Base-by-base conservation (phyloP, 2,888 invertebrate genomes). In the Chrysomela aeneicollis region DNA sequence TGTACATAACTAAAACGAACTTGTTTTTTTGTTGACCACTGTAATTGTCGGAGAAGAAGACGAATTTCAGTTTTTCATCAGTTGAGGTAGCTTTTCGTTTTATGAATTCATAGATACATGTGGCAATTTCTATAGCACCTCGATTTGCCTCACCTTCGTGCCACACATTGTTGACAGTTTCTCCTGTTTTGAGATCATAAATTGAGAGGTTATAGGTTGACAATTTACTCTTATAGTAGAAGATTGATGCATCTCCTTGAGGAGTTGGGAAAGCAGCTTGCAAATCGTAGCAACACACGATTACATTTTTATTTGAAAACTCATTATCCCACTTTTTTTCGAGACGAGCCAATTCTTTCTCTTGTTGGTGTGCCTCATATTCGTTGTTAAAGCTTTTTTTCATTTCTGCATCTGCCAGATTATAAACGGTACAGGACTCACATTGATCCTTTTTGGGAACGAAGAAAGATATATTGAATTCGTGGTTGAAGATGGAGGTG, bases 181-280 rank as follows among this genome's bases (percentile, higher is more conserved):
- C n/a, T n/a, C n/a, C n/a, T n/a, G n/a, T n/a, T n/a, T n/a, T n/a
- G n/a, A n/a, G n/a, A n/a, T n/a, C n/a, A n/a, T n/a, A n/a, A n/a
- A n/a, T n/a, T n/a, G n/a, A n/a, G 59, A 76, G 74, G 64, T 76
- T 77, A 49, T 75, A 75, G 9, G 71, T 64, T n/a, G 71, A 70
- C 59, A 75, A 62, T 61, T 75, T 76, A 22, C 68, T 64, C 37
- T 71, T 69, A 54, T 75, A 75, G 61, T 73, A 73, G 53, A 71
- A 71, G 35, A 66, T 66, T 17, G 68, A 71, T 51, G 66, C 64
- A 19, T 63, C 51, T 10, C 67, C 64, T 66, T 68, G 69, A 21
- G 72, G 73, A 15, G 59, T 68, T 70, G 59, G 58, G 37, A 71
- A 61, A 26, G 71, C 69, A 50, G 73, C 74, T 67, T 74, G 69